phyloP scores from a whole-genome alignment of 2,113 vertebrate species.

The Pleuronectes platessa region DNA sequence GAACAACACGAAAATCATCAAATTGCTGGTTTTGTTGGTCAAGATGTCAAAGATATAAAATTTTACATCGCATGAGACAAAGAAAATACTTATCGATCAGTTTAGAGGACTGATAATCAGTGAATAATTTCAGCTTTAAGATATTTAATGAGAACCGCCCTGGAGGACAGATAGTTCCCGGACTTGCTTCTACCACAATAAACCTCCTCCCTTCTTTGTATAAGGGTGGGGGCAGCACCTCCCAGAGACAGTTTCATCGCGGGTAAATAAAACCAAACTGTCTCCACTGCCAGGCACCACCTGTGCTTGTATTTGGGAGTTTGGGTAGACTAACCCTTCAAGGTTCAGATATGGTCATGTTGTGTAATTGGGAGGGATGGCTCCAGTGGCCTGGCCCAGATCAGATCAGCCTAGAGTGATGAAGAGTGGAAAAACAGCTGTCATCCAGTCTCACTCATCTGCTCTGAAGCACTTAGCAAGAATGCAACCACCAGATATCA shows the following conservation, averaged over 20 bases:
- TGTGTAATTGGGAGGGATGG: constrained; percentile 2
- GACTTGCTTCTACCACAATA: too few species aligned
- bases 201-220: not conserved
- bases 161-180: too few species aligned
- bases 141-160: too few species aligned
- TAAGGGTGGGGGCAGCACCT: too few species aligned
- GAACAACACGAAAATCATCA: too few species aligned
- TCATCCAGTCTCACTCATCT: constrained; percentile 46
- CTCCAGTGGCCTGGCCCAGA: constrained; percentile 54
- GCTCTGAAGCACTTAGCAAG: constrained; percentile 19
- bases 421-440: constrained; percentile 37
- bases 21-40: too few species aligned
- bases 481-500: constrained; percentile 19
- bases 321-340: constrained; percentile 42
- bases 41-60: too few species aligned
- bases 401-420: constrained; percentile 54
- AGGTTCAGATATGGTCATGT: constrained; percentile 25
- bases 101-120: too few species aligned
- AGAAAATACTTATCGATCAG: too few species aligned
- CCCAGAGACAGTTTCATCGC: not conserved
- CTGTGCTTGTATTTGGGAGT: not conserved
- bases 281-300: not conserved
- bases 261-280: not conserved
- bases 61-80: too few species aligned
- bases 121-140: too few species aligned